phyloP scores from a whole-genome alignment of 2,888 invertebrate species.

The Drosophila suboccidentalis region DNA sequence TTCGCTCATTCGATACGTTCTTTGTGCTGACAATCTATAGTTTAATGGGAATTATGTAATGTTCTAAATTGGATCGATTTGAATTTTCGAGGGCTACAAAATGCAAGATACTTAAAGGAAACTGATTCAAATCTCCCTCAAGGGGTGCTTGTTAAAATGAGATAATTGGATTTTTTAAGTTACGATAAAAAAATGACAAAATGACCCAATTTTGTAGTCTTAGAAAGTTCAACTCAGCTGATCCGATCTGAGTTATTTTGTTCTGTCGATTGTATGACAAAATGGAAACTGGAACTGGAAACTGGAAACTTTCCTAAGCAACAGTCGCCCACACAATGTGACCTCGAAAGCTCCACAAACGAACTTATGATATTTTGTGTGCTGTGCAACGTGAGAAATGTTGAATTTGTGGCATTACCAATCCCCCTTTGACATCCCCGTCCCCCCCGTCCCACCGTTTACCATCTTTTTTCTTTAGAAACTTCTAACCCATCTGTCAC shows the following conservation, averaged over 20 bases:
- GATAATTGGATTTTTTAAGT: not conserved
- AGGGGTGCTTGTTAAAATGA: not conserved
- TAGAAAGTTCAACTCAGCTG: conserved; percentile 7
- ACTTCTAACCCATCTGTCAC: conserved; percentile 23
- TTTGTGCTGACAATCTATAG: conserved; percentile 3
- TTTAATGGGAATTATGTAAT: conserved; percentile 16
- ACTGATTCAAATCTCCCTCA: not conserved
- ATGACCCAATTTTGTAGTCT: not conserved
- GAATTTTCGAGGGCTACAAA: not conserved
- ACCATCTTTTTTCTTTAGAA: not conserved
- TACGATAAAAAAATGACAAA: not conserved
- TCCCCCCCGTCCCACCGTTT: not conserved
- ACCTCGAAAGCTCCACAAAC: conserved; percentile 41
- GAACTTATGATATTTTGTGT: conserved; percentile 11
- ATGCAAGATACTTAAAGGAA: not conserved
- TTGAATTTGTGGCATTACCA: conserved; percentile 50
- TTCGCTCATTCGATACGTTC: not conserved
- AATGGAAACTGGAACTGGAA: conserved; percentile 5
- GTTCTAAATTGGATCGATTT: not conserved
- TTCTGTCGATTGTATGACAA: conserved; percentile 23
- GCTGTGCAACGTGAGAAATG: conserved; percentile 69
- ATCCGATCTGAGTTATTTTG: not conserved
- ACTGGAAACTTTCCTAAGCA: conserved; percentile 28
- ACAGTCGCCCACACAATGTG: conserved; percentile 41
- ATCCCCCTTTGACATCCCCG: conserved; percentile 1